Base-by-base conservation (phyloP, 1,140 invertebrate species). In the Solenopsis invicta region DNA sequence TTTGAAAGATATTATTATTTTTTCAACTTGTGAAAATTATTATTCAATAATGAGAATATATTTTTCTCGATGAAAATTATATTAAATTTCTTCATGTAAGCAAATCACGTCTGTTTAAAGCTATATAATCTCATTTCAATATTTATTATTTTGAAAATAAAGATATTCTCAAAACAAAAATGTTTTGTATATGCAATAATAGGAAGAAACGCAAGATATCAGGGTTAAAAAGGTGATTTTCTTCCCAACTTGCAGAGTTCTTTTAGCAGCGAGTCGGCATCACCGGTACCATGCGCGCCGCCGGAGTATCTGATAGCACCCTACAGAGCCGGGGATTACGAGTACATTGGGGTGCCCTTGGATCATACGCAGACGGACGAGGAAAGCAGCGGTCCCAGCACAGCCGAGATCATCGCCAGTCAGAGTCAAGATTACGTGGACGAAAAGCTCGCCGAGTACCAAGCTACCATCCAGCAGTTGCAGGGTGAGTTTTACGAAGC, bases 371-470 rank as follows among this genome's bases (percentile, higher is more conserved):
- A 96, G 92, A 96, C 97, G 18, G 97, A 97, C 52, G 97, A 97
- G 50, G 97, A 97, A 92, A 96, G 97, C 77, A 96, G 96, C 86
- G 97, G 98, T 41, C 97, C 97, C 8, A 98, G 98, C 71, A 98
- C 98, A 4, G 98, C 98, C 13, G 98, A 99, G 93, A 98, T 99
- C 86, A 98, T 99, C 86, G 98, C 98, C 48, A 97, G 97, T 93
- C 98, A 99, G 95, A 98, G 98, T 82, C 98, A 99, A 95, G 98
- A 99, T 95, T 99, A 99, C 93, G 97, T 99, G 67, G 98, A 99
- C 93, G 98, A 99, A 95, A 98, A 98, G 94, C 96, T 99, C 92
- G 98, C 98, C 9, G 98, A 99, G 95, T 99, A 99, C 93, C 98
- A 99, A 95, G 97, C 98, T 12, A 99, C 98, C 12, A 99, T 99